Conservation (phyloP, 1,140 invertebrate species). For the Euglossa dilemma region DNA sequence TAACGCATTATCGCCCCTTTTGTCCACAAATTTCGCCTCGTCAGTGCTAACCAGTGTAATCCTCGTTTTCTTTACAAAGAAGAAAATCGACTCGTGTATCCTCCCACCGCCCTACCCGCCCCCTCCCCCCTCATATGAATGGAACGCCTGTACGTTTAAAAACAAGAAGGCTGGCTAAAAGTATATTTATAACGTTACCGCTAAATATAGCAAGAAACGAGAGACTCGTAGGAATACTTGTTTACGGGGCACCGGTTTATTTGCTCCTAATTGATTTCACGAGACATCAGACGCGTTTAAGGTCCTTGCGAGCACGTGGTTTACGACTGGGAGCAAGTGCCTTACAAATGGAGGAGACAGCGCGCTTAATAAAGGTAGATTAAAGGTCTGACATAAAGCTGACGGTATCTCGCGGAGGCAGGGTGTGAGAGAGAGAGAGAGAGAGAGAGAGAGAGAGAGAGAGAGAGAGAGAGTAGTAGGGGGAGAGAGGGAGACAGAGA, state of each 20-base stretch:
- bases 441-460: background rate
- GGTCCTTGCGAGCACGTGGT: conserved; percentile 25
- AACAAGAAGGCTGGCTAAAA: background rate
- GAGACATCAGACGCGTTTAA: conserved; percentile 41
- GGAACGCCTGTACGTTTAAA: background rate
- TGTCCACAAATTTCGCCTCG: too few species aligned
- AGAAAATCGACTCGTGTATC: too few species aligned
- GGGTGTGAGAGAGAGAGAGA: background rate
- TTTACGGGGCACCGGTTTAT: conserved; percentile 39
- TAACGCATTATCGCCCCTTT: too few species aligned
- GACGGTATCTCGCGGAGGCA: background rate
- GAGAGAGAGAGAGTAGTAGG: background rate
- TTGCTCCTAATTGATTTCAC: conserved; percentile 52
- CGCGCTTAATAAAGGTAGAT: conserved; percentile 50
- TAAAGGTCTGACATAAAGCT: conserved; percentile 37
- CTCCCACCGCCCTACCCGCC: too few species aligned
- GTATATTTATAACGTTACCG: conserved; percentile 10
- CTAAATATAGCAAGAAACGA: conserved; percentile 27
- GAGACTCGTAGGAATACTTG: conserved; percentile 18
- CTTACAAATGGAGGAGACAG: conserved; percentile 40
- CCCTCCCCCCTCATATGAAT: background rate
- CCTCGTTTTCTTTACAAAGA: too few species aligned
- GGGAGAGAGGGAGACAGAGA: background rate
- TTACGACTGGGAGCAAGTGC: conserved; percentile 46
- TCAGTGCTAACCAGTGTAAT: too few species aligned